A percentile compares a stretch with the other conserved stretches of the same genome.
Evolutionary conservation across 1,140 invertebrate genomes (phyloP).

Genomic region (Ylistrum balloti): DNA sequence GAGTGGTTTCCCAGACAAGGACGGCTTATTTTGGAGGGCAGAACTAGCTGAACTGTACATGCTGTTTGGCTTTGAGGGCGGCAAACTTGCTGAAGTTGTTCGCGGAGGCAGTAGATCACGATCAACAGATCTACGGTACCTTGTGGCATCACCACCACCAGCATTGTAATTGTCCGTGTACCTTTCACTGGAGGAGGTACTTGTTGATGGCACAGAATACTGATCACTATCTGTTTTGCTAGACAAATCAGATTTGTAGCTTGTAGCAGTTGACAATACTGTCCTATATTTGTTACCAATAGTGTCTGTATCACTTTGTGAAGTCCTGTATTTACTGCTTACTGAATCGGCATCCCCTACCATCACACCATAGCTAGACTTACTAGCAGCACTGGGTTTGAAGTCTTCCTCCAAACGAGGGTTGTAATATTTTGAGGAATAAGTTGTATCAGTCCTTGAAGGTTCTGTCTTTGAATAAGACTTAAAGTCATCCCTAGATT

Average conservation of each 20-base stretch:
- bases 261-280: background rate
- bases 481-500: background rate
- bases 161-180: background rate
- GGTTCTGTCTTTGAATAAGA: background rate
- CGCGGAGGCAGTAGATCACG: background rate
- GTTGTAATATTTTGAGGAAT: background rate
- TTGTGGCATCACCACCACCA: background rate
- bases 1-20: conserved; percentile 46
- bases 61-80: conserved; percentile 2
- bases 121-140: background rate
- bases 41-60: conserved; percentile 31
- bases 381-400: background rate
- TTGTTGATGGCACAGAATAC: background rate
- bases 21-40: background rate
- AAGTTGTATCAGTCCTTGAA: background rate
- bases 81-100: background rate
- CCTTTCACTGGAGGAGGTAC: background rate
- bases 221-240: background rate
- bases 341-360: background rate
- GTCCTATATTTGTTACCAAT: background rate
- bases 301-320: conserved; percentile 32
- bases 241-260: background rate
- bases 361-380: background rate
- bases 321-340: conserved; percentile 15
- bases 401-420: conserved; percentile 1